Base-by-base conservation (phyloP, 2,113 vertebrate genomes). In the Upupa epops region DNA sequence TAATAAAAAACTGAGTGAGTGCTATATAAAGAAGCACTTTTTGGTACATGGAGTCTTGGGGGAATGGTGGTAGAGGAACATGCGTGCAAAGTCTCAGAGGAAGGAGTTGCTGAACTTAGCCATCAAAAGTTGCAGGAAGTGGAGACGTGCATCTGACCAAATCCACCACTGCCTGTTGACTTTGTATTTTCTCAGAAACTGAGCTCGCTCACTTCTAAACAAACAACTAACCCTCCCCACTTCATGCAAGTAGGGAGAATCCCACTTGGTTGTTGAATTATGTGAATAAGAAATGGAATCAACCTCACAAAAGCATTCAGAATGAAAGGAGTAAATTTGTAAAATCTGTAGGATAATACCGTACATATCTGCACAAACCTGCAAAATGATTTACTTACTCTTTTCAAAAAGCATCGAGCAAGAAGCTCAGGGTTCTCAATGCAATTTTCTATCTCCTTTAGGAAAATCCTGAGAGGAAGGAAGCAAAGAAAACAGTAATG, bases 401-500 rank as follows among this genome's bases (percentile, higher is more conserved):
- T 98, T 96, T 99, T 99, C 96, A 99, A 97, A 96, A 99, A 99
- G 89, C 99, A 99, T 36, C 95, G 98, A 90, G 98, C 98, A 82
- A 99, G 98, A 89, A 99, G 96, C 90, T 99, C 98, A 14, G 99
- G 98, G 78, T 98, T 99, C 96, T 99, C 98, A 17, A 95, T 97
- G 61, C 98, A 98, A 83, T 98, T 98, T 97, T 98, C 98, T 95
- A 99, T 94, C 89, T 99, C 99, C 96, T 98, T 98, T 29, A 98
- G 98, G 97, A 99, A 99, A 77, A 98, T 99, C 95, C 99, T 99
- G 96, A 40, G 65, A 85, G 74, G 60, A 42, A 92, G 49, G 83
- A 74, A 92, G 36, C 86, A 92, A 42, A 71, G 66, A 14, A 69
- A 90, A 59, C 22, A 68, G 24, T n/a, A 69, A 76, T 8, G 26